A percentile compares a stretch with the other conserved stretches of the same genome.
Conservation (phyloP, 1,140 invertebrate genomes). For the Chelonus insularis region DNA sequence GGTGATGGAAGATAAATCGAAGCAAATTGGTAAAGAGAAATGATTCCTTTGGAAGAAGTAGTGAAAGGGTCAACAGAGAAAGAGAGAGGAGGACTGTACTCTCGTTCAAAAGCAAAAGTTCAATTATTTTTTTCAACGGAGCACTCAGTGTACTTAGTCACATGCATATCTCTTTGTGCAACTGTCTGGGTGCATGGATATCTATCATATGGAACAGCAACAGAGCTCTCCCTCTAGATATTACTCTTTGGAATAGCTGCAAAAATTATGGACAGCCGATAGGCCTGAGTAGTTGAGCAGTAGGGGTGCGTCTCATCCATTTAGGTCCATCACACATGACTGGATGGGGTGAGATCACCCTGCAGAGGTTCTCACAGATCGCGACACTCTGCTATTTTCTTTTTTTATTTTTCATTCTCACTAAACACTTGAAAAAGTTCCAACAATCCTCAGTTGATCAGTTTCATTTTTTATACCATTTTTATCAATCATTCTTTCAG, state of each 20-base stretch:
- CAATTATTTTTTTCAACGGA: conserved; percentile 20
- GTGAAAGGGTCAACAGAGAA: neutral
- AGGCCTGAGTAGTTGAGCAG: conserved; percentile 28
- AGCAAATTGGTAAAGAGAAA: neutral
- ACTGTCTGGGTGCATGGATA: conserved; percentile 16
- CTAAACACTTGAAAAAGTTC: neutral
- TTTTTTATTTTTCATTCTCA: neutral
- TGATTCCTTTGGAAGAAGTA: neutral
- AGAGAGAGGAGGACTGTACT: neutral
- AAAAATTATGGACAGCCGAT: conserved; percentile 52
- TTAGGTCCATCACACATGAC: conserved; percentile 62
- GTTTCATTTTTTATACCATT: too few species aligned
- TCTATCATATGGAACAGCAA: conserved; percentile 8
- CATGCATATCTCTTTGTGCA: conserved; percentile 17
- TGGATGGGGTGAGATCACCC: conserved; percentile 58
- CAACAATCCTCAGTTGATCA: too few species aligned
- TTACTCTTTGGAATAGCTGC: conserved; percentile 49
- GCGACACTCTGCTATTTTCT: conserved; percentile 30
- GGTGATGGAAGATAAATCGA: too few species aligned
- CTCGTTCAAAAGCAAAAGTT: conserved; percentile 7
- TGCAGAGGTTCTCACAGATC: conserved; percentile 59
- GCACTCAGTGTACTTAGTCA: conserved; percentile 26
- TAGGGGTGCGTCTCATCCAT: conserved; percentile 61
- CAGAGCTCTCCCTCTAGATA: conserved; percentile 30
- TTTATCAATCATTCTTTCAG: too few species aligned